These are phyloP conservation scores for Crotalus tigris DNA, from an alignment of 2,113 vertebrate genomes.

Conservation along the genomic window DNA sequence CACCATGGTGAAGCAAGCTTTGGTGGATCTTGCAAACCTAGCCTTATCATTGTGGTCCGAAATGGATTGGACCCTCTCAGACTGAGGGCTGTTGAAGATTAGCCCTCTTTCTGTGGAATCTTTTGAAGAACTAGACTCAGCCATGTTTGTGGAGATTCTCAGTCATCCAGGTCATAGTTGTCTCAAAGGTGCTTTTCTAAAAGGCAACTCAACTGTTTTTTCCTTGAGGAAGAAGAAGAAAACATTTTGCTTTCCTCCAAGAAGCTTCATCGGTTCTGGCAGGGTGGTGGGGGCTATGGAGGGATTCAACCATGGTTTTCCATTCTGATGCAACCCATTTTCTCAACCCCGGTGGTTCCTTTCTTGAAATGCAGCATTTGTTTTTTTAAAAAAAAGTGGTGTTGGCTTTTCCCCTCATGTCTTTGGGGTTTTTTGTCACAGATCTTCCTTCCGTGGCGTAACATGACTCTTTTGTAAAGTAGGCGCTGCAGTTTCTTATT, in stretches of 20 bases:
- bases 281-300: no score
- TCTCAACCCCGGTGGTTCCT: not conserved
- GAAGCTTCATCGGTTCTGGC: no score
- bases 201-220: no score
- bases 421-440: accelerated
- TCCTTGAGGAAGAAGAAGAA: no score
- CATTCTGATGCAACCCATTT: not conserved
- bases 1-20: not conserved
- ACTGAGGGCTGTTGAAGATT: not conserved
- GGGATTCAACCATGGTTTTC: not conserved
- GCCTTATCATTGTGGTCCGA: not conserved
- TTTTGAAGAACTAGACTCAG: not conserved
- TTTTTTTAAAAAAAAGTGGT: not conserved
- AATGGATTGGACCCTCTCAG: not conserved
- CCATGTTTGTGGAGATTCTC: no score
- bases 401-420: not conserved
- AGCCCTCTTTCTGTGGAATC: not conserved
- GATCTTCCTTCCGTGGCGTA: not conserved
- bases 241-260: no score
- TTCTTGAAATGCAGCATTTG: not conserved
- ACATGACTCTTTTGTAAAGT: conserved; percentile 37
- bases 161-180: no score
- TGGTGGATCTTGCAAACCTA: not conserved
- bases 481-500: conserved; percentile 63
- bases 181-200: no score